These are phyloP conservation scores for Ophiodon elongatus DNA, from an alignment of 2,113 vertebrate species.

Conservation along the genomic window DNA sequence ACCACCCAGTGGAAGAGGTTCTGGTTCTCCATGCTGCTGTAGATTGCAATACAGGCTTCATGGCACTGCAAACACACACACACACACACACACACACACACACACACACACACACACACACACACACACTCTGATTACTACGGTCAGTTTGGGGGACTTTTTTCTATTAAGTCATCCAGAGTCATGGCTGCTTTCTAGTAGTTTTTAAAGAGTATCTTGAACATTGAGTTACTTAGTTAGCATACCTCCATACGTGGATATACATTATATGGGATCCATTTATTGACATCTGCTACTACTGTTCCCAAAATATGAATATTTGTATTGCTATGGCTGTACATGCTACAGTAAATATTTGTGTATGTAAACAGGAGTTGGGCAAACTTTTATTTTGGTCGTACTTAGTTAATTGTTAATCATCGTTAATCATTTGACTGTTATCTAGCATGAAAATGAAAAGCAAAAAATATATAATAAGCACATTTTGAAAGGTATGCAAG, in stretches of 20 bases:
- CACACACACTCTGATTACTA: constrained; percentile 5
- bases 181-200: neutral
- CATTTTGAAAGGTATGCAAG: neutral
- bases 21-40: constrained; percentile 92
- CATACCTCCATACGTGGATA: neutral
- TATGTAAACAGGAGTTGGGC: neutral
- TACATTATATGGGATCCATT: neutral
- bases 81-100: constrained; percentile 30
- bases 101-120: constrained; percentile 42
- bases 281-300: neutral
- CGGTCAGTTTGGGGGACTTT: neutral
- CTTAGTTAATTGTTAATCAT: neutral
- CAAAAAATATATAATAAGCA: neutral
- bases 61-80: constrained; percentile 88
- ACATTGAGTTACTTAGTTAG: neutral
- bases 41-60: constrained; percentile 92
- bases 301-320: neutral
- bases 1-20: constrained; percentile 90
- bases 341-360: neutral
- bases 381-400: neutral
- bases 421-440: neutral
- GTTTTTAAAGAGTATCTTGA: neutral
- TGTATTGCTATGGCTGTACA: neutral
- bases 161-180: neutral
- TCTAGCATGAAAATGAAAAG: neutral